Base-by-base conservation (phyloP, 1,140 invertebrate genomes). In the Atta texana region DNA sequence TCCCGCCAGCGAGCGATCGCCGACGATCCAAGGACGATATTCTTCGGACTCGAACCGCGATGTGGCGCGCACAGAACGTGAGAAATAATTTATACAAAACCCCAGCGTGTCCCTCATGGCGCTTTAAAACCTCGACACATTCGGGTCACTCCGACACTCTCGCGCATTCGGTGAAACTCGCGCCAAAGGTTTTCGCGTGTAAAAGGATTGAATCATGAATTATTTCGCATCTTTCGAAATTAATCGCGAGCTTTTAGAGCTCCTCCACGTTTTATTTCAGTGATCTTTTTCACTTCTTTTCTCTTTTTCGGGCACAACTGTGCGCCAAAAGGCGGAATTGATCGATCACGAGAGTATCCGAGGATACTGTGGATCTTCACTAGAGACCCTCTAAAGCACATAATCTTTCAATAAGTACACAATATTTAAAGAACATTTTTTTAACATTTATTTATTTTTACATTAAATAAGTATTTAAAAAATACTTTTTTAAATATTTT, bases 11-110 rank as follows among this genome's bases (percentile, higher is more conserved):
- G 53, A 34, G 3, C 51, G 18, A 74, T 16, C 53, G n/a, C 31
- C n/a, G 72, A 75, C 72, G 18, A 75, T 75, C 21, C 72, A 53
- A 75, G 53, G 72, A 31, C 53, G 72, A 69, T 69, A 44, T 69
- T 10, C 21, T 18, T 39, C 21, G 66, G 66, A 39, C 34, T 10
- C 63, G 31, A 71, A 0, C 16, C 16, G 39, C 34, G 34, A 6
- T 2, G 64, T 34, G 12, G 21, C 49, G 49, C 44, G 18, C 14
- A 51, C 31, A n/a, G 63, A 8, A 6, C 49, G 69, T 18, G 69
- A 72, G 44, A 72, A 31, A 72, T 72, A 31, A 72, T 72, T 72
- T 55, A 51, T 31, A 55, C 69, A 21, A 76, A 44, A 76, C 14
- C 34, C 16, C 10, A 34, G 18, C 10, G 3, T 3, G 7, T 16